phyloP scores from a whole-genome alignment of 92 coral and sea anemone genomes.

The Porites lobata region DNA sequence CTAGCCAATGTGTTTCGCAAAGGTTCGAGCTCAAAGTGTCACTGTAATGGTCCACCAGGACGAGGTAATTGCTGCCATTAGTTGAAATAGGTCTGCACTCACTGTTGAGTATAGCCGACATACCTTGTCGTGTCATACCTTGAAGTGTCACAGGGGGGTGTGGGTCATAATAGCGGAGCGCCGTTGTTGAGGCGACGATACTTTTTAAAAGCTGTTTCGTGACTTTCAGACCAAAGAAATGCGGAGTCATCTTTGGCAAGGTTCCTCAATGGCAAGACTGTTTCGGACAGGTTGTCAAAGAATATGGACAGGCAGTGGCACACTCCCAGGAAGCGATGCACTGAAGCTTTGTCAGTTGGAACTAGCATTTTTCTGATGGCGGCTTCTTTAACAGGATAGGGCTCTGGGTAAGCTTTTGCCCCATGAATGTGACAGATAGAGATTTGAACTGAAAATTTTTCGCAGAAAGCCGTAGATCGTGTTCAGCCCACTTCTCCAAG shows the following conservation, averaged over 20 bases:
- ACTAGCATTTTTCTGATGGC: conserved; percentile 36
- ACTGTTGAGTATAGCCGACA: too few relatives aligned
- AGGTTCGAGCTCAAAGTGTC: too few relatives aligned
- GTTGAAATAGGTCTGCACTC: too few relatives aligned
- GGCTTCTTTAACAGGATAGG: conserved; percentile 42
- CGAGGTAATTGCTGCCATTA: too few relatives aligned
- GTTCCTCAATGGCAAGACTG: not conserved
- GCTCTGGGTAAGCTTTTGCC: conserved; percentile 33
- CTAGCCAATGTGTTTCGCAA: too few relatives aligned
- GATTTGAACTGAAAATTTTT: conserved; percentile 22
- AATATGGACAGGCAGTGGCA: conserved; percentile 55
- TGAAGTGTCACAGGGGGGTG: not conserved
- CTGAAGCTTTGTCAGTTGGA: conserved; percentile 40
- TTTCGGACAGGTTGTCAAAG: conserved; percentile 17
- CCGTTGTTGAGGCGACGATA: not conserved
- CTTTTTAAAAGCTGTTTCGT: not conserved
- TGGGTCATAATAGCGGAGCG: not conserved
- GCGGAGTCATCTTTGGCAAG: not conserved
- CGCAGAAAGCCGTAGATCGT: conserved; percentile 41
- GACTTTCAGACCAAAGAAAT: not conserved
- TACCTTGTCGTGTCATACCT: too few relatives aligned
- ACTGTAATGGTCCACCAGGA: too few relatives aligned
- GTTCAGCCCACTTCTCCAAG: conserved; percentile 33
- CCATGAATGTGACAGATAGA: conserved; percentile 44
- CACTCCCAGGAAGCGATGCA: conserved; percentile 54